Evolutionary conservation across 2,888 invertebrate species (phyloP).

Genomic region (Caenorhabditis sp.): DNA sequence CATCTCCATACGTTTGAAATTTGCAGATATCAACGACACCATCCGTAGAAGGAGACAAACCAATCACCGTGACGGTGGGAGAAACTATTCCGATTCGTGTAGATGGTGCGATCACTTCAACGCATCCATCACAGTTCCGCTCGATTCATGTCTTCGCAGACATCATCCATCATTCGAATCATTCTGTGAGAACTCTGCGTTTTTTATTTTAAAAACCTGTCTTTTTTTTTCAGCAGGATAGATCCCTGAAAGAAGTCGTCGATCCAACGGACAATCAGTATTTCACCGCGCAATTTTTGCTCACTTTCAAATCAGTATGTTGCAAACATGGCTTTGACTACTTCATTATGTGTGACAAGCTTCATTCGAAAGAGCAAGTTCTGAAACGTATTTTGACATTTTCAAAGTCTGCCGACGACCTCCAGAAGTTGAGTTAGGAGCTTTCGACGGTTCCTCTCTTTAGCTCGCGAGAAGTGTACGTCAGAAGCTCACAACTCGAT

Average conservation of each 20-base stretch:
- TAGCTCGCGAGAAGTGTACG: no score
- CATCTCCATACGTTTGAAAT: neutral
- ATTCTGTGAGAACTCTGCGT: neutral
- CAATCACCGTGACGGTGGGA: slow-evolving; percentile 14
- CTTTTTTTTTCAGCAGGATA: slow-evolving; percentile 60
- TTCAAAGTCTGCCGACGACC: no score
- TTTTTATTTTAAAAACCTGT: no score
- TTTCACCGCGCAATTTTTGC: slow-evolving; percentile 68
- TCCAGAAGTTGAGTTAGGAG: no score
- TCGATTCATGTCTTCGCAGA: slow-evolving; percentile 59
- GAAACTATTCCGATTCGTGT: slow-evolving; percentile 65
- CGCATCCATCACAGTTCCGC: slow-evolving; percentile 53
- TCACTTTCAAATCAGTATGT: slow-evolving; percentile 62
- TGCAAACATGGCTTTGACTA: no score
- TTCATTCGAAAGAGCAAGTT: no score
- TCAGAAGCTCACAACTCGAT: neutral
- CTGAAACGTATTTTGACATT: no score
- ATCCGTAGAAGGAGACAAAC: slow-evolving; percentile 36
- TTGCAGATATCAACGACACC: slow-evolving; percentile 64
- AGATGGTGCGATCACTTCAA: slow-evolving; percentile 64
- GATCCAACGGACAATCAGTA: slow-evolving; percentile 63
- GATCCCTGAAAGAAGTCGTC: slow-evolving; percentile 25
- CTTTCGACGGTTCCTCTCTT: no score
- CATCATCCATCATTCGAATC: slow-evolving; percentile 29
- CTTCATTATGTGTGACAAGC: no score